A percentile compares a stretch with the other conserved stretches of the same genome.
phyloP scores from a whole-genome alignment of 2,113 vertebrate species.

The Rhombomys opimus region DNA sequence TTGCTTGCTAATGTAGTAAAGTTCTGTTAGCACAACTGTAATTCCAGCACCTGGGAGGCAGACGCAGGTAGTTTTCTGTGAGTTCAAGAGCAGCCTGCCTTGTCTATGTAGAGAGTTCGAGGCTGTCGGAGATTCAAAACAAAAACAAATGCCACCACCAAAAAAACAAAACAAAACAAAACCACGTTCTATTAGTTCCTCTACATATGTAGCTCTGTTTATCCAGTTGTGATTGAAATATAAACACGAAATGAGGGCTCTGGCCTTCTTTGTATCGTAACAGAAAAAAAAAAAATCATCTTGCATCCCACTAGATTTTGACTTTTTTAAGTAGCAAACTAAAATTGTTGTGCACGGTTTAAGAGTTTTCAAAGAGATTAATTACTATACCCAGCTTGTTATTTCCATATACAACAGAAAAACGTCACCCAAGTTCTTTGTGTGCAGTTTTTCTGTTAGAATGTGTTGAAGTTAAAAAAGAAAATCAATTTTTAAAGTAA shows the following conservation, averaged over 20 bases:
- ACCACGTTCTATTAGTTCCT: slow-evolving; percentile 20
- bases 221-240: slow-evolving; percentile 17
- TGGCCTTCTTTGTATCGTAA: neutral
- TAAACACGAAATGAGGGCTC: neutral
- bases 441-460: neutral
- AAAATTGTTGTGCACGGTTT: neutral
- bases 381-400: neutral
- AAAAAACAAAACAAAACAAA: neutral
- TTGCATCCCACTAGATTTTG: neutral
- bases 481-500: slow-evolving; percentile 28
- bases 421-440: slow-evolving; percentile 44
- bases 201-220: neutral
- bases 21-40: neutral
- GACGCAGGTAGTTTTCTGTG: neutral
- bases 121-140: neutral
- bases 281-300: slow-evolving; percentile 1
- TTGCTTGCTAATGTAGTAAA: slow-evolving; percentile 42
- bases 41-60: neutral
- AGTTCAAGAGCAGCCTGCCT: neutral
- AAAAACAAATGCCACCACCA: neutral
- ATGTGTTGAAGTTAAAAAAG: neutral
- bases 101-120: neutral
- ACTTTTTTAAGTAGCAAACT: slow-evolving; percentile 34
- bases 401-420: slow-evolving; percentile 16
- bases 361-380: slow-evolving; percentile 29